Evolutionary conservation across 2,113 vertebrate species (phyloP).

Genomic region (Brachyistius frenatus): DNA sequence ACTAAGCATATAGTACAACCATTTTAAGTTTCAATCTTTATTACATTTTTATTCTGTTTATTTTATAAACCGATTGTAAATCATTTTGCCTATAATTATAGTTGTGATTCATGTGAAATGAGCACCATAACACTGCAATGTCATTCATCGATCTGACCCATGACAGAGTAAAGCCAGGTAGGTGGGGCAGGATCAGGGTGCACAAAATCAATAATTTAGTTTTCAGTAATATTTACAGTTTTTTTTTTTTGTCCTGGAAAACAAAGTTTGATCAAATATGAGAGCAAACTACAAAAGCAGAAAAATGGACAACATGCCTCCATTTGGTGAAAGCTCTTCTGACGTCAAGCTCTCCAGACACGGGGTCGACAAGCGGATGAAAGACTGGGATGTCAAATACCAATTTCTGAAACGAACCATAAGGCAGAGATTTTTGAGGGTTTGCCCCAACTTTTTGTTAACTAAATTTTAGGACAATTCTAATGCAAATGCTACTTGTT

Average conservation of each 20-base stretch:
- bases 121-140: no score
- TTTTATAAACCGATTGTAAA: no score
- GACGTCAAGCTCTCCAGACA: constrained; percentile 96
- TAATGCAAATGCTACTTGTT: neutral
- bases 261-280: neutral
- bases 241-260: neutral
- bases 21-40: no score
- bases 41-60: no score
- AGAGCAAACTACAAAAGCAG: neutral
- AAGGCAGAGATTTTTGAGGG: neutral
- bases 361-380: constrained; percentile 94
- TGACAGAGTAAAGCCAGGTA: no score
- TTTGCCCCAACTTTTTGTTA: neutral
- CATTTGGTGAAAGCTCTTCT: constrained; percentile 97
- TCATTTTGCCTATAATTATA: no score
- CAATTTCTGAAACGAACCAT: constrained; percentile 85
- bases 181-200: no score
- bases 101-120: no score
- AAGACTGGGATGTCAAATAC: constrained; percentile 98
- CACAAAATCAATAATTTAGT: no score
- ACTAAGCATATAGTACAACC: no score
- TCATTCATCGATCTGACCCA: no score
- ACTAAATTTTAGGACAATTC: neutral
- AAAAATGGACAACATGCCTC: constrained; percentile 86
- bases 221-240: neutral